Base-by-base conservation (phyloP, 1,140 invertebrate genomes). In the Heliothis subflexa region DNA sequence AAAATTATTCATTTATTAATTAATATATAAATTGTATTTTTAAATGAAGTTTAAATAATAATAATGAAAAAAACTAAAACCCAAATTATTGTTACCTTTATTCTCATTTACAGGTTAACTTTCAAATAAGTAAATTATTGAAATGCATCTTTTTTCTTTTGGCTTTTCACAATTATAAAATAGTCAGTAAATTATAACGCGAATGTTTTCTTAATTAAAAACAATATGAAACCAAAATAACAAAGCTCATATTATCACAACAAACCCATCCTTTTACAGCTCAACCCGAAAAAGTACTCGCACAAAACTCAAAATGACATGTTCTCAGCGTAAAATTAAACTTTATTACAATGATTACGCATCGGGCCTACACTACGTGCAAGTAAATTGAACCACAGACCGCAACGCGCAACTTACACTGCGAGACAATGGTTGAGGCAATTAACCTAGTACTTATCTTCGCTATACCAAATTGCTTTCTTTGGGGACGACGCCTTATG, bases 381-480 rank as follows among this genome's bases (percentile, higher is more conserved):
- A 14, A 40, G 33, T 16, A 62, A 73, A 68, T 78, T 33, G 25
- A 54, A 59, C 71, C 71, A 33, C 70, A 73, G 52, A 73, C 70
- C 70, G 52, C 52, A 57, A 54, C 75, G 52, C 61, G 49, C 64
- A 78, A 76, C 33, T 40, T 40, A 40, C 81, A 84, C 68, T 84
- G 82, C 81, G 82, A 81, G 83, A 83, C 84, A 85, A 86, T 86
- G 82, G 83, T 85, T 83, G 68, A 76, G 72, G 80, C 81, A 90
- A 90, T 89, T 90, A 90, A 85, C 83, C 83, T 11, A 81, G 81
- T 86, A 86, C 83, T 88, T 88, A 89, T 88, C 82, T 83, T 84
- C 73, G 77, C 76, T 81, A 79, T 79, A 78, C 79, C 72, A 84
- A 88, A 90, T 90, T 89, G 84, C 87, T 89, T 87, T 90, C 89